Base-by-base conservation (phyloP, 2,113 vertebrate species). In the Typhlomys cinereus region DNA sequence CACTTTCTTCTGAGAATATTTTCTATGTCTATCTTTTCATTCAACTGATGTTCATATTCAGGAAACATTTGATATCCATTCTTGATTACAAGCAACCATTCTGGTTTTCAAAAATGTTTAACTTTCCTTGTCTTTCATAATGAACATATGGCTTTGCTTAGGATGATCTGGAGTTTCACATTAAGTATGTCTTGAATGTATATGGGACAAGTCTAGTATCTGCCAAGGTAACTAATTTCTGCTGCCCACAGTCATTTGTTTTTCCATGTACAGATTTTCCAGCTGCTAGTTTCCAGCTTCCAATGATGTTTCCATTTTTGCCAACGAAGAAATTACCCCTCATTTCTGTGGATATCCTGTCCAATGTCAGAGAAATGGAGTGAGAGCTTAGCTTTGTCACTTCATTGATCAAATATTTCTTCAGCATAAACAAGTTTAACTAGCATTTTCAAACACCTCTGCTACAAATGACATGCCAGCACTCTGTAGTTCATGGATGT, bases 211-310 rank as follows among this genome's bases (percentile, higher is more conserved):
- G 71, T 84, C 86, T 95, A 83, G 23, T 64, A 92, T 96, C 89
- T 98, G 97, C 96, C 97, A 98, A 98, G 95, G 96, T 97, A 97
- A 98, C 96, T 96, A 96, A 97, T 91, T 95, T 97, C 96, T 75
- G 93, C 95, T 96, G 95, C 96, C 89, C 12, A 0, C 0, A 44
- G 78, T 88, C 95, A 95, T 97, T 98, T 97, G 95, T 97, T 97
- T 98, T 97, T 97, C 95, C 96, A 96, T 7, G 90, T 97, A 97
- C 94, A 94, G 91, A 95, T 97, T 96, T 96, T 94, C 95, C 96
- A 97, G 95, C 94, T 97, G 94, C 94, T 95, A 93, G 36, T 97
- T 96, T 96, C 91, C 27, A 89, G 36, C 89, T 85, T 78, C 90
- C 89, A 81, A 36, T 78, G 95, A 79, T 96, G 93, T 93, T 96